phyloP scores from a whole-genome alignment of 1,140 invertebrate species.

The Zaprionus camerounensis region DNA sequence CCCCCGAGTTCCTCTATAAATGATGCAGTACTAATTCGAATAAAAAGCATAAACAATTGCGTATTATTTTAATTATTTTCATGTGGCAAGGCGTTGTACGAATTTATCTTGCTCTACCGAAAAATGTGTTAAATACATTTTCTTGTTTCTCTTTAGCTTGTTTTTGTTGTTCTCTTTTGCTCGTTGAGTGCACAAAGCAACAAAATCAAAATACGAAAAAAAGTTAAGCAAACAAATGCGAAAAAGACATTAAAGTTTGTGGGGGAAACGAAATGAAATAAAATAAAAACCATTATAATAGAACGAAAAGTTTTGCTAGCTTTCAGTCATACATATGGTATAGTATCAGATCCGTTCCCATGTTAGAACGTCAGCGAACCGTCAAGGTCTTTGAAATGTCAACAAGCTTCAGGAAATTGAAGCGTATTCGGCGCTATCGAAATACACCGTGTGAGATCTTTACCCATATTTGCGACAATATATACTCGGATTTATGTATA shows the following conservation, averaged over 20 bases:
- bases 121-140: conserved; percentile 68
- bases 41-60: conserved; percentile 67
- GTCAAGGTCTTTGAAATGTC: conserved; percentile 77
- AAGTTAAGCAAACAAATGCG: conserved; percentile 25
- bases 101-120: conserved; percentile 31
- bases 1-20: conserved; percentile 3
- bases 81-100: conserved; percentile 55
- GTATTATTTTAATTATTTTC: conserved; percentile 72
- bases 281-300: conserved; percentile 22
- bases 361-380: conserved; percentile 46
- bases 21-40: conserved; percentile 11
- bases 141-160: conserved; percentile 44
- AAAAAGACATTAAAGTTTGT: conserved; percentile 8
- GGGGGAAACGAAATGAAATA: conserved; percentile 19
- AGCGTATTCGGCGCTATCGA: conserved; percentile 44
- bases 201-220: conserved; percentile 27
- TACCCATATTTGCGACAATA: conserved; percentile 14
- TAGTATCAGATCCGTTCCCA: conserved; percentile 41
- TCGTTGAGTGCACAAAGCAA: conserved; percentile 18
- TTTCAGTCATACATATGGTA: conserved; percentile 29
- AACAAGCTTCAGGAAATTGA: conserved; percentile 53
- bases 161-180: conserved; percentile 32
- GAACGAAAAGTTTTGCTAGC: conserved; percentile 20
- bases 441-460: conserved; percentile 28
- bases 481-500: conserved; percentile 7